Base-by-base conservation (phyloP, 2,113 vertebrate species). In the Bubalus kerabau region DNA sequence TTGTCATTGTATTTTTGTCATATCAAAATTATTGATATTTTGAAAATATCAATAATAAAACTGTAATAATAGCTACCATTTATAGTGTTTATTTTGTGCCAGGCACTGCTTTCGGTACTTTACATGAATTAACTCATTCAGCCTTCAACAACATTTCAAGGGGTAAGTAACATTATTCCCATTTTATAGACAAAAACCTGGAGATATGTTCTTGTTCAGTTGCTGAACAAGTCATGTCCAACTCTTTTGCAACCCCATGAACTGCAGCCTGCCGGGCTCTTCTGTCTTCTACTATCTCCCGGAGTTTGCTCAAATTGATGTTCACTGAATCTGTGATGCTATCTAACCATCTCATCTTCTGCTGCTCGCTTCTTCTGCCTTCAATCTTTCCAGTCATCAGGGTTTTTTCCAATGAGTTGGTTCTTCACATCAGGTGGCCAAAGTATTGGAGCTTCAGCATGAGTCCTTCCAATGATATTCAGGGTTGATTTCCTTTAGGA, bases 21-120 rank as follows among this genome's bases (percentile, higher is more conserved):
- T 40, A 40, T 40, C 40, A 40, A 40, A 40, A 40, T 40, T 40
- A 40, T 40, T 40, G 40, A 40, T 40, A 40, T 40, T 40, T 91
- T 40, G 2, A 88, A 89, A 28, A 94, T 36, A 46, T 91, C 60
- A 76, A 28, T 78, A 81, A 71, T 50, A 87, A 95, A 87, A 56
- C 30, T 26, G 48, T 81, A 89, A 43, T 40, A 67, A 10, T 52
- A 57, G 24, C 16, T 82, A 40, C 16, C 11, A 43, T 46, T 83
- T 48, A 28, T 30, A 57, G 23, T 60, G 59, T 85, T 88, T 80
- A 26, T 48, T 67, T 52, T 95, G n/a, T 82, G 6, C 78, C 1
- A 85, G 57, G 13, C 7, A 36, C 46, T 36, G 40, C 64, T 90
- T 93, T 78, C 2, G 12, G 67, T 71, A 81, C 19, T 62, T 59